Evolutionary conservation across 2,113 vertebrate species (phyloP), one percentile per base, ranked within the genome.

Genomic region (Calypte anna): DNA sequence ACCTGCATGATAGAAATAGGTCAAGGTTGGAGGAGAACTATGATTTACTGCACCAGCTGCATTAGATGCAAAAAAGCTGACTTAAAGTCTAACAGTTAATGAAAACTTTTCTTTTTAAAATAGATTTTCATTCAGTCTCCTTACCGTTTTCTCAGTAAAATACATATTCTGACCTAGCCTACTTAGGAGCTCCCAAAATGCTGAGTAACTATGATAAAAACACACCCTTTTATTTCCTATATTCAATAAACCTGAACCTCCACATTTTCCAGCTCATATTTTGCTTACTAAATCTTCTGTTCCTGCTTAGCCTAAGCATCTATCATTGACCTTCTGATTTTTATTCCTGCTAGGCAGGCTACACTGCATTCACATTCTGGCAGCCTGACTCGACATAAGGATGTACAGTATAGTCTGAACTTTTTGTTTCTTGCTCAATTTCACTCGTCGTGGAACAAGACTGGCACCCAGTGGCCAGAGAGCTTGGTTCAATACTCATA

Each of bases 391-490:
- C 81, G 8, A 74, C 84, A 21, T 61, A 84, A 91, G 61, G 62
- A 64, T 44, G 57, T 25, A n/a, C 21, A 70, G 77, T 2, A 28
- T 28, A 93, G 54, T 75, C 80, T 83, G 91, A 97, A 97, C 90
- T 90, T 96, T 78, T 24, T 19, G 67, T 69, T 86, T 36, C 54
- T 53, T 33, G 62, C 55, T 31, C 27, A 77, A 54, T 33, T 43
- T 85, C 68, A 46, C 62, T 72, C 73, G 50, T 51, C 30, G 2
- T 93, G 96, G 97, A 97, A 97, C 97, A 96, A 97, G 88, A 96
- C 92, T 95, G 91, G 92, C 98, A 98, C 94, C 98, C 89, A 97
- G 97, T 95, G 98, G 97, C 64, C 81, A 93, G 2, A 15, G 2
- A 46, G 76, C 22, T 81, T 14, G 22, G 13, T 53, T 10, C 13